Base-by-base conservation (phyloP, 2,888 invertebrate species). In the Macrophya annulata region DNA sequence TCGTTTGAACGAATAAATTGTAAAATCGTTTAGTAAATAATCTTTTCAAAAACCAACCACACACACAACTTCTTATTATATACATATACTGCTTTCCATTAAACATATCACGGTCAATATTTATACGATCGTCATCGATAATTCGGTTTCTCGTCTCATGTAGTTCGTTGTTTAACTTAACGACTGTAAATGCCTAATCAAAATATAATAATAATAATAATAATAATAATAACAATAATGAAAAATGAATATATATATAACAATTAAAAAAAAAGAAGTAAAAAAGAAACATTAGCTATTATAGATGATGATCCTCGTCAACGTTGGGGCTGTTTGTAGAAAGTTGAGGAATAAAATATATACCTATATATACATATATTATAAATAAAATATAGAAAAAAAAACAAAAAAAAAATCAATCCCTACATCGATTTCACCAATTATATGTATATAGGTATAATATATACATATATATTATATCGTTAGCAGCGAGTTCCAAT, bases 381-480 rank as follows among this genome's bases (percentile, higher is more conserved):
- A 89, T 87, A 89, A 37, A 68, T 31, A 37, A 25, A 48, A n/a
- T 5, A 8, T 55, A 55, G 12, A 5, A 55, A 55, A 31, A 31
- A 31, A 31, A 31, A 3, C 1, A 31, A 31, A 31, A 37, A 37
- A 17, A 68, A 68, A 68, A 37, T 68, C 68, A 68, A 68, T 68
- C 68, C 68, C 68, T 37, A 68, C 68, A 90, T 88, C 88, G 89
- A 43, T 74, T 74, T 43, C 43, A 45, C 45, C 9, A 45, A 43
- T 74, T 45, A 45, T 74, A 15, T 15, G 12, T n/a, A 71, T 10
- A 74, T 40, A 45, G 8, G n/a, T 6, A 62, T 62, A 62, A n/a
- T 25, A 62, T 55, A 55, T 55, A n/a, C 9, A 55, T 31, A 31
- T 31, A 31, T 31, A 31, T 31, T 68, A 25, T 15, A 68, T 68